A percentile compares a stretch with the other conserved stretches of the same genome.
These are phyloP conservation scores for Taurulus bubalis DNA, from an alignment of 2,113 vertebrate species.

Conservation along the genomic window DNA sequence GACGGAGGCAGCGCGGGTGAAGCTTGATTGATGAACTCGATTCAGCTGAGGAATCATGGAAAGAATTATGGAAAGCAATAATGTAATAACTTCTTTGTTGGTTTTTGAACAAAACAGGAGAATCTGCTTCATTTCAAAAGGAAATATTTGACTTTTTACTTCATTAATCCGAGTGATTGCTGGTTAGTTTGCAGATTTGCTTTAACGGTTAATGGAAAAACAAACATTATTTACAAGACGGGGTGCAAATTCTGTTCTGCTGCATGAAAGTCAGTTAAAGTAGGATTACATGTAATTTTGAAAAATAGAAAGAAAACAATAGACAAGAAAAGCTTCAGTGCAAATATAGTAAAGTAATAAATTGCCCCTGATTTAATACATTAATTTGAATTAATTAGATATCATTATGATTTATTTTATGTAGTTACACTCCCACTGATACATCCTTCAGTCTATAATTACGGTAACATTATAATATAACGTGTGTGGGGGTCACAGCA, in stretches of 20 bases:
- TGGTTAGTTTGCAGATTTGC: neutral
- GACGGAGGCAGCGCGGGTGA: constrained; percentile 5
- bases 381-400: neutral
- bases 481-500: constrained; percentile 10
- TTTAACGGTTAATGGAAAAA: neutral
- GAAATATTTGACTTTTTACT: neutral
- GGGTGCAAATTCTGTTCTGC: neutral
- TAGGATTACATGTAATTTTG: neutral
- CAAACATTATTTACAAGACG: neutral
- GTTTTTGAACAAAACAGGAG: neutral
- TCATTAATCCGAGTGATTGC: neutral
- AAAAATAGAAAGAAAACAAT: neutral
- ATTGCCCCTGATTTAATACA: neutral
- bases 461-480: constrained; percentile 8
- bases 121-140: neutral
- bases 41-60: neutral
- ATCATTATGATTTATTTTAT: neutral
- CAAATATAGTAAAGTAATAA: neutral
- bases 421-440: neutral
- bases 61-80: neutral
- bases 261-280: neutral
- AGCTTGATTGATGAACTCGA: constrained; percentile 15
- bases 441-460: constrained; percentile 25
- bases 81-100: constrained; percentile 2
- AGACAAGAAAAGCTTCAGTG: too few species aligned